A percentile compares a stretch with the other conserved stretches of the same genome.
Evolutionary conservation across 1,140 invertebrate genomes (phyloP).

Genomic region (Drosophila baimaii): DNA sequence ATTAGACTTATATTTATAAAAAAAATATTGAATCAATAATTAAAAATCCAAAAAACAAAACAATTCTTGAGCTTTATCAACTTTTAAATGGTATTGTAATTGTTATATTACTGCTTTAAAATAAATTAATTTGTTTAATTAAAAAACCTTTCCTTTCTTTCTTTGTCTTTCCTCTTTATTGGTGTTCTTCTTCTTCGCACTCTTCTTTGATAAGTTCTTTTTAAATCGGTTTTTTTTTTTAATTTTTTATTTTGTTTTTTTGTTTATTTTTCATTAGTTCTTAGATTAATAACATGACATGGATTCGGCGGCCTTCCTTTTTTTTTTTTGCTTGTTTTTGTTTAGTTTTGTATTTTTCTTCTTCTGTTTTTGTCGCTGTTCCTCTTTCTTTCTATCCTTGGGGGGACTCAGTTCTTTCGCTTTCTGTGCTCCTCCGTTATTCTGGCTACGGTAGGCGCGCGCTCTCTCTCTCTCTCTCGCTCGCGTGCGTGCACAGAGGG

Average conservation of each 20-base stretch:
- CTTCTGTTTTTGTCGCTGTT: constrained; percentile 3
- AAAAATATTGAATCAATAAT: no score
- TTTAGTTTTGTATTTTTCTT: constrained; percentile 2
- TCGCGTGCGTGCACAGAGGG: neutral
- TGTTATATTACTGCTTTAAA: neutral
- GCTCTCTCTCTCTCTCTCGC: constrained; percentile 15
- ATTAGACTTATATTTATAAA: no score
- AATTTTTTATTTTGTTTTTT: constrained; percentile 20
- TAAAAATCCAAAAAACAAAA: neutral
- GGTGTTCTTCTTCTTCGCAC: constrained; percentile 17
- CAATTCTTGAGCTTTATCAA: neutral
- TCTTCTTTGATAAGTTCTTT: constrained; percentile 2
- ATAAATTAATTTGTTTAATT: constrained; percentile 9
- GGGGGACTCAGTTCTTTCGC: constrained; percentile 33
- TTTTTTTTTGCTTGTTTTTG: constrained; percentile 1
- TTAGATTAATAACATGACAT: constrained; percentile 51
- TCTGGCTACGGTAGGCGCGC: neutral
- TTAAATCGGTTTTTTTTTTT: constrained; percentile 15
- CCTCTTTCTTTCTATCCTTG: constrained; percentile 2
- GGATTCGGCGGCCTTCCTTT: constrained; percentile 21
- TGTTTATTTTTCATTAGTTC: constrained; percentile 30
- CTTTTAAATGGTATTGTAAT: neutral
- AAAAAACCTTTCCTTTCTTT: neutral
- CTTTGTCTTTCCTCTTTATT: constrained; percentile 54
- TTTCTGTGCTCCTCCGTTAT: constrained; percentile 12